Base-by-base conservation (phyloP, 2,888 invertebrate species). In the Aplocera efformata region DNA sequence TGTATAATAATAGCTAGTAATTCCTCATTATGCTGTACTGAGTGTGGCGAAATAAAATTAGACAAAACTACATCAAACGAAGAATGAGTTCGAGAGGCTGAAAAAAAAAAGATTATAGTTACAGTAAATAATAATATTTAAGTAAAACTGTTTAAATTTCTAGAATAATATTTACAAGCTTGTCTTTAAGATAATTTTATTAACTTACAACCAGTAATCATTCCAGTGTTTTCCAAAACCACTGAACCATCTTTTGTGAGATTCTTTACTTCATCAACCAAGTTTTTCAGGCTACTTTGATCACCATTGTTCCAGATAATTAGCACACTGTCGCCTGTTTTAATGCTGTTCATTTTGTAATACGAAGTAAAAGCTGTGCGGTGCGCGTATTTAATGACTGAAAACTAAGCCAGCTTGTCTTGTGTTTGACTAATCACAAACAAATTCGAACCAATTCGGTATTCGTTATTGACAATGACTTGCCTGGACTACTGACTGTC, bases 61-160 rank as follows among this genome's bases (percentile, higher is more conserved):
- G 90, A 91, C 38, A 93, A 53, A 48, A 94, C 80, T 0, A 90
- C 72, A 58, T 94, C 91, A 58, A 91, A 91, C 1, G 90, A 85
- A 1, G 93, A 92, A 35, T 85, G 79, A 1, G 85, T 68, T 56
- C 91, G 84, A 26, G 90, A 89, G 28, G 85, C 92, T 93, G 60
- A 17, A 72, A 74, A 24, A 45, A 40, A 39, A 17, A 2, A 17
- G 2, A 3, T 17, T 17, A 17, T 17, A 17, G n/a, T n/a, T n/a
- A n/a, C n/a, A n/a, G n/a, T n/a, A n/a, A n/a, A n/a, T n/a, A n/a
- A n/a, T n/a, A n/a, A n/a, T n/a, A n/a, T n/a, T n/a, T n/a, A n/a
- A n/a, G n/a, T n/a, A n/a, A n/a, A n/a, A n/a, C n/a, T n/a, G n/a
- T n/a, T n/a, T n/a, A n/a, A n/a, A n/a, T n/a, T n/a, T n/a, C n/a